Conservation (phyloP, 2,113 vertebrate species). For the Columbina picui region DNA sequence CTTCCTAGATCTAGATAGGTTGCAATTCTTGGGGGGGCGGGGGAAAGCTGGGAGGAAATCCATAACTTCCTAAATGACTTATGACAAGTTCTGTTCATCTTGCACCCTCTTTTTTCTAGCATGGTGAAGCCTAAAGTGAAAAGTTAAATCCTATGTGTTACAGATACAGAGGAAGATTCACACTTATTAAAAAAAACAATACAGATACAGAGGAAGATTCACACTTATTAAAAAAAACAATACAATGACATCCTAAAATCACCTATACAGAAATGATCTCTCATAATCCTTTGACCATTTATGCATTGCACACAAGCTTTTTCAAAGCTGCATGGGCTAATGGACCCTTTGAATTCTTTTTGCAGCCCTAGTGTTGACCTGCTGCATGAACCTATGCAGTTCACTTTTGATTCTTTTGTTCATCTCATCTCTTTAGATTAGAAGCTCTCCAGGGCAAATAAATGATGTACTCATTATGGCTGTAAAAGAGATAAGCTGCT, state of each 20-base stretch:
- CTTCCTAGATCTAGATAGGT: neutral
- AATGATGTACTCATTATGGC: neutral
- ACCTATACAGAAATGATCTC: neutral
- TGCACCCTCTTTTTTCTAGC: neutral
- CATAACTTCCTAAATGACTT: neutral
- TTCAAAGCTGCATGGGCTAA: neutral
- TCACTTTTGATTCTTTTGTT: neutral
- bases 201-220: neutral
- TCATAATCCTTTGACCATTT: neutral
- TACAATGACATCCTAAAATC: neutral
- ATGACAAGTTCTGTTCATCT: neutral
- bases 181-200: neutral
- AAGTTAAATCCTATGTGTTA: neutral
- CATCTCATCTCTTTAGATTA: neutral
- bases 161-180: neutral
- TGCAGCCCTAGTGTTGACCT: neutral
- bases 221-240: neutral
- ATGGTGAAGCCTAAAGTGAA: neutral
- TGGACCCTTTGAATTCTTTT: neutral
- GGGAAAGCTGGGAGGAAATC: neutral
- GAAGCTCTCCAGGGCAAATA: neutral
- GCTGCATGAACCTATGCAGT: neutral
- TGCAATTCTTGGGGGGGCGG: neutral
- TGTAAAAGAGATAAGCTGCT: neutral
- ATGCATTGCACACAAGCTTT: neutral